Evolutionary conservation across 2,888 invertebrate genomes (phyloP), one percentile per base, ranked within the genome.

Genomic region (Stramonita haemastoma): DNA sequence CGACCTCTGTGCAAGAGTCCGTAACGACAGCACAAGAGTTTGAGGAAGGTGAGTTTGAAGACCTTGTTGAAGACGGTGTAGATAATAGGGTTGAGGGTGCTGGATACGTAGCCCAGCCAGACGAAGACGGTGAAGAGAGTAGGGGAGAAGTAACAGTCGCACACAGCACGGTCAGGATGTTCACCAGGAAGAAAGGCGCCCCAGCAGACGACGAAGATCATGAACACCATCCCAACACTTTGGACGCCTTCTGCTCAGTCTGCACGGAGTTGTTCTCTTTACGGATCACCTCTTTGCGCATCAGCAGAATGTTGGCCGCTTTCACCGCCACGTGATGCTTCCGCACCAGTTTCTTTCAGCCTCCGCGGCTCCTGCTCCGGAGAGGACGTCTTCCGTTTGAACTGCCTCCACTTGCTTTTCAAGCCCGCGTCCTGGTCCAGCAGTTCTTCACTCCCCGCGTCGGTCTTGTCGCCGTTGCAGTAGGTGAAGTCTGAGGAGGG

Each of bases 201-300:
- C 46, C 96, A 96, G 91, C 95, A 95, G 56, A 95, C 91, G 8
- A 96, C 94, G 91, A 96, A 96, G 79, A 95, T 95, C 70, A 93
- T 94, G 91, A 96, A 96, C 88, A 96, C 95, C 29, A 95, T 94
- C 95, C 96, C 6, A 96, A 94, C 11, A 96, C 99, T 96, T 99
- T 98, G 22, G 99, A 99, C 0, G 99, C 99, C 96, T 99, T 99
- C 95, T 99, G 99, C 95, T 99, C 99, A 88, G 98, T 97, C 8
- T 98, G 97, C 89, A 99, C 96, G 56, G 93, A 4, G 91, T 89
- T 83, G 91, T 90, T 92, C 36, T 91, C 92, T 46, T 91, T 90
- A 56, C 91, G 88, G 91, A 89, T 77, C 90, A 86, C 89, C 90
- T 91, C 90, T 13, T 86, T 89, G 26, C 93, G 92, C 89, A 93